These are phyloP conservation scores for Acleris sparsana DNA, from an alignment of 2,888 invertebrate genomes.

Conservation along the genomic window DNA sequence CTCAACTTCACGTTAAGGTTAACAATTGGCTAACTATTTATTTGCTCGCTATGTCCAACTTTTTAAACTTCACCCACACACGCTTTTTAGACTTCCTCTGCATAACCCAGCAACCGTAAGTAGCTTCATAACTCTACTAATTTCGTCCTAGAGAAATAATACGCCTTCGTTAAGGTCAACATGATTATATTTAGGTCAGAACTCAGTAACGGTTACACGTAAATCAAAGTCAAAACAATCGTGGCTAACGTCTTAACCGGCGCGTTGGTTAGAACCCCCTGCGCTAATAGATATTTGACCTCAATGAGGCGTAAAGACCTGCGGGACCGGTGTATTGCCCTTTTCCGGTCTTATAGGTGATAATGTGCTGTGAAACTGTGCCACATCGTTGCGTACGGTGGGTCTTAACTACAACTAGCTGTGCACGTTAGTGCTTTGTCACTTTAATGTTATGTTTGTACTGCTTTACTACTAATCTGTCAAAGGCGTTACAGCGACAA, in stretches of 20 bases:
- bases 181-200: constrained; percentile 26
- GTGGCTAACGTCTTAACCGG: constrained; percentile 34
- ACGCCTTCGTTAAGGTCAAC: not conserved
- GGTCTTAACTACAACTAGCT: not conserved
- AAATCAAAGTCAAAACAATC: constrained; percentile 35
- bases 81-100: too few species aligned
- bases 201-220: constrained; percentile 26
- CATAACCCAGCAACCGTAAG: too few species aligned
- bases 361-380: constrained; percentile 24
- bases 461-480: too few species aligned
- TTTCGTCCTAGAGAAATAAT: not conserved
- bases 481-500: too few species aligned
- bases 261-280: constrained; percentile 32
- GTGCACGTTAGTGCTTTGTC: too few species aligned
- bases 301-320: constrained; percentile 30
- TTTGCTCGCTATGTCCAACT: too few species aligned
- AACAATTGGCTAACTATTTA: too few species aligned
- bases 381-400: not conserved
- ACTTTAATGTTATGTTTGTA: too few species aligned
- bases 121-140: too few species aligned
- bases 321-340: constrained; percentile 33
- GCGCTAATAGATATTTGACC: constrained; percentile 37
- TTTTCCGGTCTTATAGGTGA: constrained; percentile 35
- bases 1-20: too few species aligned
- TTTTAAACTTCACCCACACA: too few species aligned